A percentile compares a stretch with the other conserved stretches of the same genome.
Evolutionary conservation across 1,140 invertebrate genomes (phyloP).

Genomic region (Hyposmocoma kahamanoa): DNA sequence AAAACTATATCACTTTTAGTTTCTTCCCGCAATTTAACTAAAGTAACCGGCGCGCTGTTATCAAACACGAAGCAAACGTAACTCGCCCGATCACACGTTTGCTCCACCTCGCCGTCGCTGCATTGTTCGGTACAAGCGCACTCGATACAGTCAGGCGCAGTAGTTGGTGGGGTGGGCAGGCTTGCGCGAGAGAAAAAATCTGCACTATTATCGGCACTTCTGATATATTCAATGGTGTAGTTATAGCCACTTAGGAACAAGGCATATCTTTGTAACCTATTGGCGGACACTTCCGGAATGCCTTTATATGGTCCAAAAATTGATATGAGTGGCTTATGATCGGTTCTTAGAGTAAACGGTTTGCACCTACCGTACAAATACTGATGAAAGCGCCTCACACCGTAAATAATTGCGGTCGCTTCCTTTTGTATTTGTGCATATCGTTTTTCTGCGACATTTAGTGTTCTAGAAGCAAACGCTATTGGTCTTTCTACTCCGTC

Average conservation of each 20-base stretch:
- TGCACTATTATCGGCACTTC: conserved; percentile 9
- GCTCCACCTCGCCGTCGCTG: background rate
- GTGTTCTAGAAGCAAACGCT: conserved; percentile 45
- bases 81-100: background rate
- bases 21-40: background rate
- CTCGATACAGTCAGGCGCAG: background rate
- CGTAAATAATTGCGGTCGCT: conserved; percentile 56
- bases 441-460: conserved; percentile 40
- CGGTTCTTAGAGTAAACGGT: background rate
- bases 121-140: too few relatives aligned
- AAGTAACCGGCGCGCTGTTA: background rate
- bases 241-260: background rate
- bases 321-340: background rate
- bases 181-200: conserved; percentile 8
- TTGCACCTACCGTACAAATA: background rate
- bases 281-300: background rate
- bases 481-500: conserved; percentile 35
- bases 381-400: conserved; percentile 39
- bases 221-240: background rate
- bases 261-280: background rate
- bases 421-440: conserved; percentile 40
- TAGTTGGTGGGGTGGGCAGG: background rate
- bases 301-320: background rate
- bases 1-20: conserved; percentile 1
- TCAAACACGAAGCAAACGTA: conserved; percentile 10